These are phyloP conservation scores for Apogon hyalosoma DNA, from an alignment of 2,797 vertebrate genomes.

Conservation along the genomic window DNA sequence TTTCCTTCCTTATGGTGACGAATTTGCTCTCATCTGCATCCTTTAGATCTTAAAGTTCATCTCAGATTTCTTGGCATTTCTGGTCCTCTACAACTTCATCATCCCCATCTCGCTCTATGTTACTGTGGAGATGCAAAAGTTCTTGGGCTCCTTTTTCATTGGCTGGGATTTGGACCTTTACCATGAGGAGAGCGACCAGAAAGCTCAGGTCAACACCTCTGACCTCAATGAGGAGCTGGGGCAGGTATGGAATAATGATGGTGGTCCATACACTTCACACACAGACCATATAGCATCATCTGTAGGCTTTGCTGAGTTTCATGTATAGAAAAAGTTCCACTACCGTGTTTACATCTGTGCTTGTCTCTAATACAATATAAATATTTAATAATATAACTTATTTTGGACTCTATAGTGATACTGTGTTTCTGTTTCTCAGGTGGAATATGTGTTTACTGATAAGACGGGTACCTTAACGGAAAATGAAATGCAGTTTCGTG, in stretches of 20 bases:
- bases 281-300: background rate
- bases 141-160: slow-evolving; percentile 98
- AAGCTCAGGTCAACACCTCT: slow-evolving; percentile 98
- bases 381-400: background rate
- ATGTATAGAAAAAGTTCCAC: no score
- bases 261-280: background rate
- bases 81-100: slow-evolving; percentile 99
- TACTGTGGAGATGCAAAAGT: slow-evolving; percentile 99
- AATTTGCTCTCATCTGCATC: background rate
- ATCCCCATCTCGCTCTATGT: slow-evolving; percentile 99
- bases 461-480: slow-evolving; percentile 98
- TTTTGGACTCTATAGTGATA: background rate
- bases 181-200: slow-evolving; percentile 94
- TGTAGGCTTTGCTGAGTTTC: no score
- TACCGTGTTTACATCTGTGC: no score
- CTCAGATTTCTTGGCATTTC: slow-evolving; percentile 98
- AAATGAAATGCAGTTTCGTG: slow-evolving; percentile 98
- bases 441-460: slow-evolving; percentile 98
- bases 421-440: slow-evolving; percentile 77
- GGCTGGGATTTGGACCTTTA: slow-evolving; percentile 98
- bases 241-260: slow-evolving; percentile 84
- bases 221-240: slow-evolving; percentile 98
- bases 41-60: slow-evolving; percentile 95
- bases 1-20: background rate
- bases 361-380: no score